Evolutionary conservation across 2,797 vertebrate genomes (phyloP), one percentile per base, ranked within the genome.

Genomic region (Morus bassanus): DNA sequence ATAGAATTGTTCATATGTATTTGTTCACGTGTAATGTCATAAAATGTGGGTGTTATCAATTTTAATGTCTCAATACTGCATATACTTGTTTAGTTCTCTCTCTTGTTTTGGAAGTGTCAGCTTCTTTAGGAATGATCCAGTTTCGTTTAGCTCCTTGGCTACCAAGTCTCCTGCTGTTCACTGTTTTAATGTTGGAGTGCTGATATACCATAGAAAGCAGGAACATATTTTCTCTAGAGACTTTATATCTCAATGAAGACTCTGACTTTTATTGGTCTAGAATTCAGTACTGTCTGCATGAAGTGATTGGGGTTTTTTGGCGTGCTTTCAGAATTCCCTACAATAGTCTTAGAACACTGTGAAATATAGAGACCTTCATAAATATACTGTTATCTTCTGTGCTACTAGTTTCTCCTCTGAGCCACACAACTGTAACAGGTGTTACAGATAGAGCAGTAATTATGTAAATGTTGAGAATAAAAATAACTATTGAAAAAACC

Each of bases 341-440:
- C 41, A 45, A 39, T 75, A 72, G 45, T 59, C 12, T 69, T 75
- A 51, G 57, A 74, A 72, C 30, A 21, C 13, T 27, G 6, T 68
- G 30, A 82, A 76, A 60, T 68, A n/a, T 0, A 76, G 65, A 19
- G 8, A 18, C 10, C 15, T 83, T 27, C 43, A 10, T 27, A 7
- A 45, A 18, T 53, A 45, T 1, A 25, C 25, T 68, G 1, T 30
- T 70, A 16, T 15, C 31, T 69, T 75, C n/a, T 76, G 7, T 74
- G 35, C 63, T 79, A 5, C 54, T 68, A 2, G 79, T 85, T 89
- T 91, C 74, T 87, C 0, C 68, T 92, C 21, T 56, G 61, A 78
- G 27, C 43, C 41, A n/a, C 27, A 43, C 79, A 92, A 69, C 87
- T 96, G 73, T 84, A 85, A 78, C 91, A 94, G 79, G 51, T 97